Percentiles rank a stretch among this genome's conserved stretches.
Conservation (phyloP, 2,113 vertebrate genomes). For the Cygnus buccinator region DNA sequence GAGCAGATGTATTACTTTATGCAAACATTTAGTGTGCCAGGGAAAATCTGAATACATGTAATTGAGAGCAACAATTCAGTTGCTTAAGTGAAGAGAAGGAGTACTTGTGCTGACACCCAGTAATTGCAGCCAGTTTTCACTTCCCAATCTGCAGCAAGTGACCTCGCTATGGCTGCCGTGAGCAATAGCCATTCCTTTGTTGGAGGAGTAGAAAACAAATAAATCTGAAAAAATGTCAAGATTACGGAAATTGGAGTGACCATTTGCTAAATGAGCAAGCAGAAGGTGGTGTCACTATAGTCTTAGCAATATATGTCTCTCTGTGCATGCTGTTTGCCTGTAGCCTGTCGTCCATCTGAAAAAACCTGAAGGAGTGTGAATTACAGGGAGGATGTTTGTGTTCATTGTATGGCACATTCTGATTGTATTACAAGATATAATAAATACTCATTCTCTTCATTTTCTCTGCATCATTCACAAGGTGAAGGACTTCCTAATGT, state of each 20-base stretch:
- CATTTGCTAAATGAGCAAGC: background rate
- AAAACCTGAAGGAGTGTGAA: background rate
- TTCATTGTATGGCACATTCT: background rate
- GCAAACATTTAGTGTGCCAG: conserved; percentile 10
- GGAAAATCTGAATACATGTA: conserved; percentile 22
- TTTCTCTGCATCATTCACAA: background rate
- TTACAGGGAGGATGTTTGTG: background rate
- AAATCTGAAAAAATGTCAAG: background rate
- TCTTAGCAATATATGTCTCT: background rate
- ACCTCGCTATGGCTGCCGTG: background rate
- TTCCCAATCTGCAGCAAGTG: background rate
- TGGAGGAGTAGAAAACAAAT: background rate
- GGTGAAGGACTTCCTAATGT: background rate
- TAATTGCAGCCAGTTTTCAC: background rate
- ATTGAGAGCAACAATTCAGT: conserved; percentile 20
- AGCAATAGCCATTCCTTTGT: background rate
- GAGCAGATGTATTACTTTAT: conserved; percentile 36
- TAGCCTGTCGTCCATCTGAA: background rate
- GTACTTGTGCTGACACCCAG: background rate
- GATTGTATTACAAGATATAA: background rate
- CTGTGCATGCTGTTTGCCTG: background rate
- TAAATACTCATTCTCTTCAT: background rate
- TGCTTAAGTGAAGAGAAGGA: conserved; percentile 22
- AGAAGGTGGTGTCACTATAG: rapidly evolving
- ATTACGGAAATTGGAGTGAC: background rate